Percentiles rank a stretch among this genome's conserved stretches.
Evolutionary conservation across 2,797 vertebrate species (phyloP).

Genomic region (Coregonus suidteri): DNA sequence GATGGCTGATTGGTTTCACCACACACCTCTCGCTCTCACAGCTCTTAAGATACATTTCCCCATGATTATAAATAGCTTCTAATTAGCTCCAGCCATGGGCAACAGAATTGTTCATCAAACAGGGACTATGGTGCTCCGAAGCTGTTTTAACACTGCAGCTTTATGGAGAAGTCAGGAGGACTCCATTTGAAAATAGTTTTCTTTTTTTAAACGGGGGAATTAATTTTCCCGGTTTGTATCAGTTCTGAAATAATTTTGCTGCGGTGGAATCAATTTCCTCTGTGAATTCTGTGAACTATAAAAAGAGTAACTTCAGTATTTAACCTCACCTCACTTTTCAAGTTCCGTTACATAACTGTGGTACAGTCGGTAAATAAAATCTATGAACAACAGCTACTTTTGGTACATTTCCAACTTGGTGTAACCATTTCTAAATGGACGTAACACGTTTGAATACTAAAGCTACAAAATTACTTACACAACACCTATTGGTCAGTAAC

Average conservation of each 20-base stretch:
- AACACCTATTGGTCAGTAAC: not conserved
- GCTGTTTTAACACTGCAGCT: not conserved
- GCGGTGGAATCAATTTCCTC: not conserved
- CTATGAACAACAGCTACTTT: too few species aligned
- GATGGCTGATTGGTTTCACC: slow-evolving; percentile 7
- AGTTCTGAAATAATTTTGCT: not conserved
- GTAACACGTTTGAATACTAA: too few species aligned
- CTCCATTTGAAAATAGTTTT: not conserved
- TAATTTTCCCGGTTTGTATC: not conserved
- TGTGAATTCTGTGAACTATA: not conserved
- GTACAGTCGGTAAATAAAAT: too few species aligned
- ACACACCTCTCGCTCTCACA: slow-evolving; percentile 19
- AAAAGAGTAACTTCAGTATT: slow-evolving; percentile 21
- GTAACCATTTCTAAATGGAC: too few species aligned
- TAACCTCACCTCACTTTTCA: not conserved
- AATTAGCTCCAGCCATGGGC: slow-evolving; percentile 63
- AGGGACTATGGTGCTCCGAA: not conserved
- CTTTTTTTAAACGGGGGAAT: not conserved
- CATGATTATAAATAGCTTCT: slow-evolving; percentile 78
- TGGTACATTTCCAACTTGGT: too few species aligned
- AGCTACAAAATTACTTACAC: too few species aligned
- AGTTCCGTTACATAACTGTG: not conserved
- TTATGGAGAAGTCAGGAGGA: not conserved
- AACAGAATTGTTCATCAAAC: slow-evolving; percentile 10
- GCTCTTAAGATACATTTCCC: slow-evolving; percentile 66